Conservation (phyloP, 2,113 vertebrate genomes). For the Chaenocephalus aceratus region DNA sequence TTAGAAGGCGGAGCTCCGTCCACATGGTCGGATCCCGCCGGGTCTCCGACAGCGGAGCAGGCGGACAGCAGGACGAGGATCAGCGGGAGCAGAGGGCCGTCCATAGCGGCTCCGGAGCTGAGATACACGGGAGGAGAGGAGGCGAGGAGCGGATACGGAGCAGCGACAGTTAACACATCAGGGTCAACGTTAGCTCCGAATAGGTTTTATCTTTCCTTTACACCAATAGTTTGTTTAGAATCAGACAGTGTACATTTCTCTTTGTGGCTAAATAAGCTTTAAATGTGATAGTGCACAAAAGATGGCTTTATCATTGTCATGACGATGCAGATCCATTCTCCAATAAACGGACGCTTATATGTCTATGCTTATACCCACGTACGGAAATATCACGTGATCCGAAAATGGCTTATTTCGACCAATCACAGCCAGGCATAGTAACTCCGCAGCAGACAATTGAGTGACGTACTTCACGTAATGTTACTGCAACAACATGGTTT, state of each 20-base stretch:
- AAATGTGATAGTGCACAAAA: neutral
- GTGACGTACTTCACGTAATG: neutral
- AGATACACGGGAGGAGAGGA: neutral
- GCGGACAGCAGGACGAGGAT: slow-evolving; percentile 42
- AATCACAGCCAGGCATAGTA: slow-evolving; percentile 36
- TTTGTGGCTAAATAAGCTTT: neutral
- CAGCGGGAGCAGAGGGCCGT: slow-evolving; percentile 23
- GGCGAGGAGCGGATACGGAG: neutral
- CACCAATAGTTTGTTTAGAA: neutral
- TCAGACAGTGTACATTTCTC: rapidly evolving
- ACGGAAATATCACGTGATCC: slow-evolving; percentile 67
- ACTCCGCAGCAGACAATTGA: neutral
- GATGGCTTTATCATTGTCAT: neutral
- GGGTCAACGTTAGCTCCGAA: neutral
- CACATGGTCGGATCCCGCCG: slow-evolving; percentile 58
- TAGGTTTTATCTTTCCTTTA: neutral
- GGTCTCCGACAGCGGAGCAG: slow-evolving; percentile 55
- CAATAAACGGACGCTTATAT: neutral
- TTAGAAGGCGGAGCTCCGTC: slow-evolving; percentile 84
- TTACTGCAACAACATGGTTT: neutral
- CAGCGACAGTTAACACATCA: neutral
- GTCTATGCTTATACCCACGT: neutral
- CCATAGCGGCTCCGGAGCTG: slow-evolving; percentile 32
- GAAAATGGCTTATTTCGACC: neutral
- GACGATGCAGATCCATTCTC: neutral